Evolutionary conservation across 2,888 invertebrate genomes (phyloP), one percentile per base, ranked within the genome.

Genomic region (Nemoura dubitans): DNA sequence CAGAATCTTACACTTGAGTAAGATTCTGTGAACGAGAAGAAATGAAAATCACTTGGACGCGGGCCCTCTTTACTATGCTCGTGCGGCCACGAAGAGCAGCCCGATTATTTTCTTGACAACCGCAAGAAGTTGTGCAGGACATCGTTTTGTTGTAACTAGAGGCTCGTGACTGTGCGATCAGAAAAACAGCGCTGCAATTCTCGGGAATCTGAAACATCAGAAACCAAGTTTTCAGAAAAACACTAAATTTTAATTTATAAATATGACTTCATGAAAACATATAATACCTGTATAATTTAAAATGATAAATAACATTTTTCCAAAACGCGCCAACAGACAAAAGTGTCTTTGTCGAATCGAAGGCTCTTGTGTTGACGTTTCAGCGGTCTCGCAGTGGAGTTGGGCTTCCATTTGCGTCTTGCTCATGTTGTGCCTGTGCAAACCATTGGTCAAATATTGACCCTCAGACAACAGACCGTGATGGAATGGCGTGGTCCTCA

Each of bases 1-100:
- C 36, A 27, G 5, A 3, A 26, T 25, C 25, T 6, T 7, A 21
- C 3, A 59, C 1, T 59, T 7, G n/a, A n/a, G n/a, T n/a, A 36
- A 36, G 36, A 78, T 78, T 78, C 78, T 78, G 7, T 78, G 78
- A 78, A 28, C 28, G 26, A 78, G 78, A 78, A 78, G 78, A 27
- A 26, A 78, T 78, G 78, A 27, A 28, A 78, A 26, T 78, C 26
- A 78, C 14, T 26, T 10, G 28, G 14, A 59, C 59, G 59, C 10
- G 59, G 14, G 21, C 59, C 21, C 59, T 7, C 59, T 7, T 59
- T 59, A 59, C 16, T 16, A 59, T 59, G 3, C 6, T 59, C 59
- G 59, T 59, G 59, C 59, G 10, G 59, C 59, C 21, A 59, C 16
- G 59, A 16, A 21, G 2, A 21, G 14, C 10, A 59, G 14, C 14